phyloP scores from a whole-genome alignment of 2,113 vertebrate genomes.

The Danio rerio region DNA sequence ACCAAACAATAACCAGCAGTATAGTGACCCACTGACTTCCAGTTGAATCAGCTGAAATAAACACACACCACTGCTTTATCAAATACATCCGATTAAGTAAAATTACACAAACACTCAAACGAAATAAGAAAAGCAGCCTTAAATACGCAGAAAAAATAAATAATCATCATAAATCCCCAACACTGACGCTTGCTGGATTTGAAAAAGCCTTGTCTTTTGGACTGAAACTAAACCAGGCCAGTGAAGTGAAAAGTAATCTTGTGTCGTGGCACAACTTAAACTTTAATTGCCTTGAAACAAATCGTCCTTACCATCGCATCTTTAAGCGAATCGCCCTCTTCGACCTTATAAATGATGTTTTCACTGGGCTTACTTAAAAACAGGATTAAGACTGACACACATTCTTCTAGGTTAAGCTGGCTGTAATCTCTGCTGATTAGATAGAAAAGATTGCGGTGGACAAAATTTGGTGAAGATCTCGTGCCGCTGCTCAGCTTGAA shows the following conservation, averaged over 20 bases:
- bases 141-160: conserved; percentile 4
- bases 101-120: background rate
- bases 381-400: conserved; percentile 37
- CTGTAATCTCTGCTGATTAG: conserved; percentile 39
- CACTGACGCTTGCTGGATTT: conserved; percentile 16
- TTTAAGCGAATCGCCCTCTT: background rate
- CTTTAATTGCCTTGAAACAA: conserved; percentile 12
- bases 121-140: background rate
- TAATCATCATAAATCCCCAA: conserved; percentile 39
- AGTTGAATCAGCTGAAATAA: background rate
- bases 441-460: conserved; percentile 13
- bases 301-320: conserved; percentile 1
- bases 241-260: conserved; percentile 35
- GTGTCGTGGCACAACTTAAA: background rate
- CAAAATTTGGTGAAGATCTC: conserved; percentile 23
- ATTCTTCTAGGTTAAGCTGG: conserved; percentile 1
- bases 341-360: conserved; percentile 27
- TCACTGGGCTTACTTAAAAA: conserved; percentile 34
- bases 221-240: conserved; percentile 40
- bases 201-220: conserved; percentile 34
- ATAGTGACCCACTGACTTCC: background rate
- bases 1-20: background rate
- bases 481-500: background rate
- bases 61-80: conserved; percentile 4
- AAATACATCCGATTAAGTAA: background rate